Percentiles rank a stretch among this genome's conserved stretches.
Conservation (phyloP, 2,888 invertebrate genomes). For the Petrolisthes cinctipes region DNA sequence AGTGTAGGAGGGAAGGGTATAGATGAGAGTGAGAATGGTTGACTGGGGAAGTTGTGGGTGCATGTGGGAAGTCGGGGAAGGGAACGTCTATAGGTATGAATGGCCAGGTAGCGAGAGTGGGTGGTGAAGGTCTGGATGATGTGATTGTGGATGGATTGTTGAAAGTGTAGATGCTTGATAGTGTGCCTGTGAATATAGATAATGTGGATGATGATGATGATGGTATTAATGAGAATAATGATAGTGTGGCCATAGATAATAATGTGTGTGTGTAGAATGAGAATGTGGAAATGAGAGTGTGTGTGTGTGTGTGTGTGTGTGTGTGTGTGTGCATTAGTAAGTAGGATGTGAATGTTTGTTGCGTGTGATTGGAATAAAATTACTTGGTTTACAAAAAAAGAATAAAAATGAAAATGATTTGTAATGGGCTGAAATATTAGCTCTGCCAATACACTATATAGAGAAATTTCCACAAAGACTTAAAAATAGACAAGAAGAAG, state of each 20-base stretch:
- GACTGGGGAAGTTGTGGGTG: background rate
- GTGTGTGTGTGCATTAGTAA: too few relatives aligned
- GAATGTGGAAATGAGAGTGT: background rate
- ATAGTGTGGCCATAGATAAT: conserved; percentile 7
- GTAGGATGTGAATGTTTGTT: too few relatives aligned
- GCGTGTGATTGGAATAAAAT: too few relatives aligned
- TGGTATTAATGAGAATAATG: background rate
- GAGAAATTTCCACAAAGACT: too few relatives aligned
- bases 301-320: background rate
- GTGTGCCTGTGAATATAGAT: conserved; percentile 16
- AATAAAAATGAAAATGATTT: too few relatives aligned
- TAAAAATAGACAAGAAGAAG: too few relatives aligned
- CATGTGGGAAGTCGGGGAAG: background rate
- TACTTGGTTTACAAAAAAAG: too few relatives aligned
- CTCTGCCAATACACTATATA: too few relatives aligned
- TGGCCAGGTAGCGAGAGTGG: background rate
- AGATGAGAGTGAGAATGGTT: background rate
- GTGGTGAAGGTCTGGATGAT: background rate
- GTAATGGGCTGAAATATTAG: too few relatives aligned
- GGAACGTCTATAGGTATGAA: background rate
- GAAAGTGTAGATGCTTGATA: conserved; percentile 9
- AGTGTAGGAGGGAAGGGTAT: too few relatives aligned
- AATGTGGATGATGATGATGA: too few relatives aligned
- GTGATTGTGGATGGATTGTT: conserved; percentile 14
- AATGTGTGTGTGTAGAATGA: conserved; percentile 7